phyloP scores from a whole-genome alignment of 2,797 vertebrate species.

The Rhadinocentrus ornatus region DNA sequence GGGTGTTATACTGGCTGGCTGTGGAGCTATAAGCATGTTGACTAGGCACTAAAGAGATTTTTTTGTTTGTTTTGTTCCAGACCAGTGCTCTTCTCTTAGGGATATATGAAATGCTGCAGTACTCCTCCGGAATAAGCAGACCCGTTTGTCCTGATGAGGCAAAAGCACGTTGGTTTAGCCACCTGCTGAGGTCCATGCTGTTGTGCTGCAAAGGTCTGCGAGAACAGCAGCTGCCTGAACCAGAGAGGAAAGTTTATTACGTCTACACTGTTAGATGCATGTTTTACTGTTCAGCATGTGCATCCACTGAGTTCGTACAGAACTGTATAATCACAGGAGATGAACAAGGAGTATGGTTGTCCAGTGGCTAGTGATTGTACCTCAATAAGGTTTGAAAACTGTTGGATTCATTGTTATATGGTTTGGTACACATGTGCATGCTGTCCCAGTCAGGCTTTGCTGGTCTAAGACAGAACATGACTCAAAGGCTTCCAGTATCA shows the following conservation, averaged over 20 bases:
- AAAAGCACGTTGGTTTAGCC: constrained; percentile 47
- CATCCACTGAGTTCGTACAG: background rate
- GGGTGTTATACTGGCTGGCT: background rate
- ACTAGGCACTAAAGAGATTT: constrained; percentile 21
- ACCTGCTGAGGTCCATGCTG: constrained; percentile 45
- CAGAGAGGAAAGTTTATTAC: constrained; percentile 13
- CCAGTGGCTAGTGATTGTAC: background rate
- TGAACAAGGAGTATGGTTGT: background rate
- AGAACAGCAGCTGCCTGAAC: constrained; percentile 38
- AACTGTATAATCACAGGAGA: background rate
- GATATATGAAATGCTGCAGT: constrained; percentile 44
- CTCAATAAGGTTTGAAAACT: background rate
- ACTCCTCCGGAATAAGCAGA: constrained; percentile 44
- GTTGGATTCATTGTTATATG: background rate
- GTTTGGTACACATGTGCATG: background rate
- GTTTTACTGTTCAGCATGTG: background rate
- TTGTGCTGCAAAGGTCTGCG: constrained; percentile 35
- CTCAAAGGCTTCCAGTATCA: background rate
- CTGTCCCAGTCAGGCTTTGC: background rate
- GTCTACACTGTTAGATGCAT: background rate
- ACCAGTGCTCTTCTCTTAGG: constrained; percentile 57
- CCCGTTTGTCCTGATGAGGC: constrained; percentile 59
- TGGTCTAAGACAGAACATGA: background rate
- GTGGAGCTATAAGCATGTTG: constrained; percentile 1
- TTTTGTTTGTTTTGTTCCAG: constrained; percentile 10